phyloP scores from a whole-genome alignment of 2,888 invertebrate species.

The Orchesellides sinensis region DNA sequence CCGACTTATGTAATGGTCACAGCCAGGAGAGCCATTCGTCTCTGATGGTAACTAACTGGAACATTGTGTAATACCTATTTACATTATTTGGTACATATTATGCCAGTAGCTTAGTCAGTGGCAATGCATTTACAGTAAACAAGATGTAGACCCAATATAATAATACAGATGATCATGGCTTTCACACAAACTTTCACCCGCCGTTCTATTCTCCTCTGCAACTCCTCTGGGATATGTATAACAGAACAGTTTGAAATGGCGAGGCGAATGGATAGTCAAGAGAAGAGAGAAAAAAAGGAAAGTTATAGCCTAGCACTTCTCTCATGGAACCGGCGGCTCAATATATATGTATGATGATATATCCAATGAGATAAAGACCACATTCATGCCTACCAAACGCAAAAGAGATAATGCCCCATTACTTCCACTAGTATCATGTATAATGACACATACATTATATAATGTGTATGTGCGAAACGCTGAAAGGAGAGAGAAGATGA shows the following conservation, averaged over 20 bases:
- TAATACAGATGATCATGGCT: slow-evolving; percentile 54
- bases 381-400: slow-evolving; percentile 56
- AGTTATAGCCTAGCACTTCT: slow-evolving; percentile 22
- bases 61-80: slow-evolving; percentile 27
- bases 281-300: slow-evolving; percentile 21
- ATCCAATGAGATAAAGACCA: slow-evolving; percentile 58
- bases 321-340: neutral
- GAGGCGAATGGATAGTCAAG: neutral
- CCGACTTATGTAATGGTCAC: slow-evolving; percentile 63
- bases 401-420: slow-evolving; percentile 59
- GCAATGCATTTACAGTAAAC: slow-evolving; percentile 33
- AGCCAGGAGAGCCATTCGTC: slow-evolving; percentile 57
- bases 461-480: neutral
- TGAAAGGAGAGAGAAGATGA: slow-evolving; percentile 18
- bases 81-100: slow-evolving; percentile 28
- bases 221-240: slow-evolving; percentile 50
- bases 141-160: slow-evolving; percentile 32
- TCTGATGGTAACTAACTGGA: slow-evolving; percentile 48
- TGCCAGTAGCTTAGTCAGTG: slow-evolving; percentile 19
- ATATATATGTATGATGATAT: slow-evolving; percentile 42
- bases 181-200: slow-evolving; percentile 64
- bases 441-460: slow-evolving; percentile 4
- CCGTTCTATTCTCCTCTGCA: slow-evolving; percentile 29
- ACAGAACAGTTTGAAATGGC: slow-evolving; percentile 1
- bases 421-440: slow-evolving; percentile 34